Percentiles rank a stretch among this genome's conserved stretches.
phyloP scores from a whole-genome alignment of 1,140 invertebrate genomes.

The Eufriesea mexicana region DNA sequence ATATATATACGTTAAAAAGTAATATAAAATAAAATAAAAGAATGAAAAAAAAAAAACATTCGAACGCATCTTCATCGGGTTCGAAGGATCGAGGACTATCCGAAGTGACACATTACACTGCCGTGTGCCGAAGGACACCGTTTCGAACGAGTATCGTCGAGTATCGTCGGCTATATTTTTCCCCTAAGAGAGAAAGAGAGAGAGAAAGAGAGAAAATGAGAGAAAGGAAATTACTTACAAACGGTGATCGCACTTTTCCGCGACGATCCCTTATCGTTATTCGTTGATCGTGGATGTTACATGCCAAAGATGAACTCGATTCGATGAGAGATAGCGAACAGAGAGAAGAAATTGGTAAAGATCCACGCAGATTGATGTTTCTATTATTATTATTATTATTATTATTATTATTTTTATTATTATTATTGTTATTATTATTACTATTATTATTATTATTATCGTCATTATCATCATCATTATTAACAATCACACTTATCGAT shows the following conservation, averaged over 20 bases:
- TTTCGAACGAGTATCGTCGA: slow-evolving; percentile 54
- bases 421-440: not conserved
- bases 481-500: slow-evolving; percentile 6
- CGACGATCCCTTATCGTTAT: slow-evolving; percentile 1
- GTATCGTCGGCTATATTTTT: slow-evolving; percentile 8
- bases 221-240: not conserved
- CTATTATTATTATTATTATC: not conserved
- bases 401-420: not conserved
- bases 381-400: not conserved
- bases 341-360: not conserved
- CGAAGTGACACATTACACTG: slow-evolving; percentile 59
- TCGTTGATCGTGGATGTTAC: slow-evolving; percentile 9
- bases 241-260: not conserved
- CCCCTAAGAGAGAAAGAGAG: not conserved
- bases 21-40: slow-evolving; percentile 39
- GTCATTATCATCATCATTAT: not conserved
- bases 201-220: no score
- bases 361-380: not conserved
- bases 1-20: slow-evolving; percentile 29
- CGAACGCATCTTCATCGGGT: slow-evolving; percentile 56
- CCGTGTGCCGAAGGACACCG: slow-evolving; percentile 64
- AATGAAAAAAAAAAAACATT: not conserved
- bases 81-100: slow-evolving; percentile 53
- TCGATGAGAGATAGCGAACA: not conserved
- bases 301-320: slow-evolving; percentile 14